Percentiles rank a stretch among this genome's conserved stretches.
Evolutionary conservation across 2,888 invertebrate species (phyloP).

Genomic region (Melieria omissa): DNA sequence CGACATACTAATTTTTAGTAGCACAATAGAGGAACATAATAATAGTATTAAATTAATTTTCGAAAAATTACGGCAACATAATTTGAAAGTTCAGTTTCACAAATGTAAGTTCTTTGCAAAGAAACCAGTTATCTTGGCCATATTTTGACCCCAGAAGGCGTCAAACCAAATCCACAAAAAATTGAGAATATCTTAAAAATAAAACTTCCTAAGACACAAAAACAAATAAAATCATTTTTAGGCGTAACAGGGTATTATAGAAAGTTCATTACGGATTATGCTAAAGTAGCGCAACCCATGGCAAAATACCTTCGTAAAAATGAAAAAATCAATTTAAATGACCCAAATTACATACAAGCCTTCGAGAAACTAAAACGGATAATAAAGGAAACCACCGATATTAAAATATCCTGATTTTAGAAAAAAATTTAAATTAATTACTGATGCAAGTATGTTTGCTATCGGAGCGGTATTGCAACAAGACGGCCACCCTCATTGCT

Average conservation of each 20-base stretch:
- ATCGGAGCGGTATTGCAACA: conserved; percentile 44
- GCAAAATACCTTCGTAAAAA: conserved; percentile 24
- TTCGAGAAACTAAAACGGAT: conserved; percentile 39
- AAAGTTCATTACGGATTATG: no score
- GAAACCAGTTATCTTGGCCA: conserved; percentile 14
- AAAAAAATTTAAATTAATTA: conserved; percentile 23
- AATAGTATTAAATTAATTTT: conserved; percentile 13
- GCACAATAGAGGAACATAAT: conserved; percentile 33
- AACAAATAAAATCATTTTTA: no score
- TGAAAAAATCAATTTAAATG: conserved; percentile 3
- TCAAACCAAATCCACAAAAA: no score
- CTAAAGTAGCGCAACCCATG: no score
- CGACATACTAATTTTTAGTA: conserved; percentile 42
- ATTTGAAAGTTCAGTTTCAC: conserved; percentile 18
- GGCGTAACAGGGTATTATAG: no score
- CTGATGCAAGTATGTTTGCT: conserved; percentile 43
- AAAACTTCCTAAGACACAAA: no score
- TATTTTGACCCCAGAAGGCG: conserved; percentile 25
- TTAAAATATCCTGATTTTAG: conserved; percentile 26
- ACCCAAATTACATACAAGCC: conserved; percentile 8
- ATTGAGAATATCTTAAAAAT: no score
- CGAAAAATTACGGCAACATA: conserved; percentile 1
- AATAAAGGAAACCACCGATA: conserved; percentile 35
- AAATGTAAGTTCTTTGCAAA: conserved; percentile 22
- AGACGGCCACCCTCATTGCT: conserved; percentile 42